Evolutionary conservation across 2,888 invertebrate species (phyloP).

Genomic region (Melinaea menophilus): DNA sequence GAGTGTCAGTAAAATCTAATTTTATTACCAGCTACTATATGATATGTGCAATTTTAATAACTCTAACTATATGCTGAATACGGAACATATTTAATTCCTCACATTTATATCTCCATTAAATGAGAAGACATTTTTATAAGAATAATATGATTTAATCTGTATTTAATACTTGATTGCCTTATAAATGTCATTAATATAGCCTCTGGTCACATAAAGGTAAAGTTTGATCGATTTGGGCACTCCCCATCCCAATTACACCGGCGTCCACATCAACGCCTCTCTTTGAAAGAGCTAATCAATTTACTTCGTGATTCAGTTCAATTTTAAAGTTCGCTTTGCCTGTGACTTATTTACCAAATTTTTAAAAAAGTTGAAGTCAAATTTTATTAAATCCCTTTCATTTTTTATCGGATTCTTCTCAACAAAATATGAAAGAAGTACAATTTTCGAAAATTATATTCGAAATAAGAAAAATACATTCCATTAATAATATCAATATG

Average conservation of each 20-base stretch:
- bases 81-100: too few relatives aligned
- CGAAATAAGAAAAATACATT: too few relatives aligned
- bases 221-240: conserved; percentile 25
- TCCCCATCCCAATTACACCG: conserved; percentile 32
- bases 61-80: conserved; percentile 7
- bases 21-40: conserved; percentile 16
- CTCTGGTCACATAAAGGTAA: conserved; percentile 20
- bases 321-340: conserved; percentile 16
- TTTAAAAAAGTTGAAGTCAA: conserved; percentile 17
- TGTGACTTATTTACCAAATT: conserved; percentile 25
- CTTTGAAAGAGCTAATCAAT: conserved; percentile 35
- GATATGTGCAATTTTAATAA: conserved; percentile 11
- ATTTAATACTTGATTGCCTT: too few relatives aligned
- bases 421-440: too few relatives aligned
- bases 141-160: too few relatives aligned
- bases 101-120: too few relatives aligned
- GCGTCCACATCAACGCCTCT: conserved; percentile 30
- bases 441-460: too few relatives aligned
- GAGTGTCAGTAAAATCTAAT: conserved; percentile 17
- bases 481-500: too few relatives aligned
- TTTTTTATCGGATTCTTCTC: conserved; percentile 1
- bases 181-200: conserved; percentile 1
- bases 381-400: conserved; percentile 11
- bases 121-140: too few relatives aligned
- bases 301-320: too few relatives aligned